A percentile compares a stretch with the other conserved stretches of the same genome.
phyloP scores from a whole-genome alignment of 1,140 invertebrate species.

The Whitmania pigra region DNA sequence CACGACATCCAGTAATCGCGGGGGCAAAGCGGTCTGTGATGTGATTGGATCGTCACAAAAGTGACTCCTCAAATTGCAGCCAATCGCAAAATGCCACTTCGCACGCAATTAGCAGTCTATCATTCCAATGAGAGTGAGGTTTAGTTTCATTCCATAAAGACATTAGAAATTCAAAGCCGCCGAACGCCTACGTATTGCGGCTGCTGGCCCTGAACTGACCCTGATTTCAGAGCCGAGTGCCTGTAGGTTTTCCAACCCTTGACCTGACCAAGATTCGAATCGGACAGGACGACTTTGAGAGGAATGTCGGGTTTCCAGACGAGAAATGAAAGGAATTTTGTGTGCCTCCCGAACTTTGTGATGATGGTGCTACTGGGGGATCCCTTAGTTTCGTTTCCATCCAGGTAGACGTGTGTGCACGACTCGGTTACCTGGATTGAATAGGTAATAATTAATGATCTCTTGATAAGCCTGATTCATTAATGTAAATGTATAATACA shows the following conservation, averaged over 20 bases:
- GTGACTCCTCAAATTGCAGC: too few relatives aligned
- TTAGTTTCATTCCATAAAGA: too few relatives aligned
- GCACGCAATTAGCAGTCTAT: neutral
- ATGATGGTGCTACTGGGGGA: slow-evolving; percentile 84
- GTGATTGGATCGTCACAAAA: too few relatives aligned
- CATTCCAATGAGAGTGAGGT: neutral
- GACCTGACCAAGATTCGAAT: slow-evolving; percentile 76
- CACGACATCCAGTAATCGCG: too few relatives aligned
- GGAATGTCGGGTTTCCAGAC: slow-evolving; percentile 95
- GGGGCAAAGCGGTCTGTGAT: too few relatives aligned
- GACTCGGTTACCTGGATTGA: slow-evolving; percentile 71
- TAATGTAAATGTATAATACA: too few relatives aligned
- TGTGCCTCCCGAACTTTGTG: slow-evolving; percentile 82
- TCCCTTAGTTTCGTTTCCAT: slow-evolving; percentile 85
- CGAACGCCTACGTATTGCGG: too few relatives aligned
- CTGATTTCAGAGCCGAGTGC: slow-evolving; percentile 1
- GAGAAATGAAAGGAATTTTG: slow-evolving; percentile 57
- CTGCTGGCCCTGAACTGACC: too few relatives aligned
- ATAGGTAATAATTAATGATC: too few relatives aligned
- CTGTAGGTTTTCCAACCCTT: slow-evolving; percentile 69
- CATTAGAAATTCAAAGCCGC: too few relatives aligned
- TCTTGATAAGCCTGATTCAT: too few relatives aligned
- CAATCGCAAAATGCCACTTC: slow-evolving; percentile 15
- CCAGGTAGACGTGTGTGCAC: slow-evolving; percentile 88
- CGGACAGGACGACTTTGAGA: slow-evolving; percentile 71